phyloP scores from a whole-genome alignment of 1,140 invertebrate species.

The Hylaeus volcanicus region DNA sequence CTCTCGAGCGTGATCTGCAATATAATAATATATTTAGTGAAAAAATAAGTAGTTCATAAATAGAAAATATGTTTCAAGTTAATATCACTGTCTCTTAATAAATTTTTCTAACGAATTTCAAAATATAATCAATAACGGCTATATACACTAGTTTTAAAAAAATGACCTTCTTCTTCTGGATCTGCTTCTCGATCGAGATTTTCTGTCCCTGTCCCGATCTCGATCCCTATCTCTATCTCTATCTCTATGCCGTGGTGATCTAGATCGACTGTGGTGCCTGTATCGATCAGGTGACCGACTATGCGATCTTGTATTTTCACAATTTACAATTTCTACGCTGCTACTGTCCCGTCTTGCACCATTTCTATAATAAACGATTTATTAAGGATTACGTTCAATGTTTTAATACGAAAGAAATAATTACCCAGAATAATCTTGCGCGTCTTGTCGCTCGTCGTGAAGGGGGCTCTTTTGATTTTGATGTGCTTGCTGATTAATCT shows the following conservation, averaged over 20 bases:
- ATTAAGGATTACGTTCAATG: conserved; percentile 8
- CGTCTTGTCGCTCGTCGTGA: conserved; percentile 70
- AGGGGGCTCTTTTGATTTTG: conserved; percentile 76
- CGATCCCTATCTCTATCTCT: conserved; percentile 82
- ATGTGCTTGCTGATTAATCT: conserved; percentile 63
- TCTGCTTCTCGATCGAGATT: conserved; percentile 79
- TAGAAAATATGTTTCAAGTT: no score
- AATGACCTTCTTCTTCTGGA: conserved; percentile 76
- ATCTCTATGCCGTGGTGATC: conserved; percentile 81
- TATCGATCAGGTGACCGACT: conserved; percentile 78
- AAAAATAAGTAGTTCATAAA: not conserved
- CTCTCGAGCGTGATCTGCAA: conserved; percentile 81
- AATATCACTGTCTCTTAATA: no score
- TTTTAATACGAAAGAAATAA: not conserved
- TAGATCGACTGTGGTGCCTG: conserved; percentile 79
- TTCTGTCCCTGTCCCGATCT: conserved; percentile 84
- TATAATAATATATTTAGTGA: conserved; percentile 19
- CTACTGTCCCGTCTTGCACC: conserved; percentile 74
- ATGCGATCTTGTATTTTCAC: conserved; percentile 75
- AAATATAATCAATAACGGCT: no score
- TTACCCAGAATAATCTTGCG: conserved; percentile 66
- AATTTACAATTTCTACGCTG: conserved; percentile 80
- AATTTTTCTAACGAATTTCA: no score
- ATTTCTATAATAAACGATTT: conserved; percentile 47
- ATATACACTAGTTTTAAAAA: not conserved